Evolutionary conservation across 2,113 vertebrate genomes (phyloP).

Genomic region (Equus przewalskii): DNA sequence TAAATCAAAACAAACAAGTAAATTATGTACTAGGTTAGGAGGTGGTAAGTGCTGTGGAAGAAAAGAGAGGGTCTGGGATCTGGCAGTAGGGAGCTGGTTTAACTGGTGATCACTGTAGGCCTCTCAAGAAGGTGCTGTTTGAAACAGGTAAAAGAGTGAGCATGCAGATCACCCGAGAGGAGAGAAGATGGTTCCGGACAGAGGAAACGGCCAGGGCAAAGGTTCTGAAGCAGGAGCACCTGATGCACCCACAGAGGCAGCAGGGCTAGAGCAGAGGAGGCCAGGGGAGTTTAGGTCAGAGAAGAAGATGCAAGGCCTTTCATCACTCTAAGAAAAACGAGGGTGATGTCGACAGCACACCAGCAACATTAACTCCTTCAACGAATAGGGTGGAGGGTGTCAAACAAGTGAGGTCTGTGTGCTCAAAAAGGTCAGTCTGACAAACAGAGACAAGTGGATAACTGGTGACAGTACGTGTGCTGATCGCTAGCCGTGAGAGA

Average conservation of each 20-base stretch:
- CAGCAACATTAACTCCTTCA: neutral
- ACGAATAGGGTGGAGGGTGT: neutral
- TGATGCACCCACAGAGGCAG: rapidly evolving
- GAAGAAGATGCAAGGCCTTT: no score
- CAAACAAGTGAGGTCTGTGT: neutral
- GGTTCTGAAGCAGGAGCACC: neutral
- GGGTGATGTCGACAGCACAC: neutral
- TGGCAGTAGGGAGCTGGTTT: neutral
- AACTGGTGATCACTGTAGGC: neutral
- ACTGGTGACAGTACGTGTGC: rapidly evolving
- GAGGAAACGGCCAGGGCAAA: neutral
- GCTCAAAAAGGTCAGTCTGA: neutral
- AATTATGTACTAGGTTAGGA: no score
- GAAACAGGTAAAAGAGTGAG: neutral
- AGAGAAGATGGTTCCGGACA: neutral
- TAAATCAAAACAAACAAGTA: neutral
- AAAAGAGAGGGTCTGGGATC: neutral
- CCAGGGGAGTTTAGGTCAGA: no score
- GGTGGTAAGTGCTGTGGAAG: rapidly evolving
- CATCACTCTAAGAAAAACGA: neutral
- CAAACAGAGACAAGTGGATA: neutral
- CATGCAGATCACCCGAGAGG: neutral
- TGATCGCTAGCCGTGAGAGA: rapidly evolving
- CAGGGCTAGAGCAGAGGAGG: neutral
- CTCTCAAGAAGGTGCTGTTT: neutral